Evolutionary conservation across 2,797 vertebrate species (phyloP).

Genomic region (Pelodytes ibericus): DNA sequence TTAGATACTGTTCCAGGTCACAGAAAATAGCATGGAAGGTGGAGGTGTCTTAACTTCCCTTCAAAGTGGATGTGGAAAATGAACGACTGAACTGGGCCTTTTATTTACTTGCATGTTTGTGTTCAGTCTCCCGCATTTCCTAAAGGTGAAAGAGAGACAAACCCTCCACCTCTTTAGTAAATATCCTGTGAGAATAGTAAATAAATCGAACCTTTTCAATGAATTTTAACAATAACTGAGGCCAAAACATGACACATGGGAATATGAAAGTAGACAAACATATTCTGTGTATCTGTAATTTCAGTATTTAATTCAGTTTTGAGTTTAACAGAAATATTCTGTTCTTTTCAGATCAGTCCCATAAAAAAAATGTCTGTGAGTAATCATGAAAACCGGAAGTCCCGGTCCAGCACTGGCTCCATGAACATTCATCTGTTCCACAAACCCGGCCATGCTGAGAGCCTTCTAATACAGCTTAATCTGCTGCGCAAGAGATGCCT

Average conservation of each 20-base stretch:
- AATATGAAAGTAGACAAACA: too few species aligned
- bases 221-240: too few species aligned
- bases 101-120: constrained; percentile 1
- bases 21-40: background rate
- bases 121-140: constrained; percentile 10
- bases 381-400: constrained; percentile 85
- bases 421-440: constrained; percentile 89
- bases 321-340: background rate
- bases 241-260: too few species aligned
- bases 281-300: too few species aligned
- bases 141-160: background rate
- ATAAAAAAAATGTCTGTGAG: constrained; percentile 81
- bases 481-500: constrained; percentile 78
- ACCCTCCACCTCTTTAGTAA: constrained; percentile 4
- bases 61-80: background rate
- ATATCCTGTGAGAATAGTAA: background rate
- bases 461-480: constrained; percentile 83
- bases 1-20: constrained; percentile 3
- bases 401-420: constrained; percentile 83
- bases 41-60: background rate
- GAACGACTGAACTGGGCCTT: background rate
- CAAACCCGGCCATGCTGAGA: constrained; percentile 83
- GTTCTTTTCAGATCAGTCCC: background rate
- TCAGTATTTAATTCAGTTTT: too few species aligned
- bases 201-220: too few species aligned